Evolutionary conservation across 1,140 invertebrate genomes (phyloP).

Genomic region (Metopolophium dirhodum): DNA sequence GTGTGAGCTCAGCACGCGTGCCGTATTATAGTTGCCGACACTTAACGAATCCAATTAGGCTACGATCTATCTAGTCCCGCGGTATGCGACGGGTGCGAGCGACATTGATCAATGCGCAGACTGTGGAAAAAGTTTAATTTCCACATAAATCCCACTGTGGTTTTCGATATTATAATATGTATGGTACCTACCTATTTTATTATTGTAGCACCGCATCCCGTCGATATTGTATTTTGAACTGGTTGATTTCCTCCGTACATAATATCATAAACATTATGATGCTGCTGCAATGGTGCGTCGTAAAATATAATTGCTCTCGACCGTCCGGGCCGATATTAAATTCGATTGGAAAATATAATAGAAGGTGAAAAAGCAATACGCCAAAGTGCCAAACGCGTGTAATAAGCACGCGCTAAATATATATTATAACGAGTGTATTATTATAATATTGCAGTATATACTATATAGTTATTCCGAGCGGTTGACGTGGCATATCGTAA

Average conservation of each 20-base stretch:
- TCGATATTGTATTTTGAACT: not conserved
- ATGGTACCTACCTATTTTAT: not conserved
- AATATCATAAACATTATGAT: not conserved
- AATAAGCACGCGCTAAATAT: not conserved
- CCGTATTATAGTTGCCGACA: not conserved
- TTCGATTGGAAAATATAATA: not conserved
- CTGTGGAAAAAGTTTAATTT: not conserved
- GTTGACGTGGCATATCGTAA: conserved; percentile 26
- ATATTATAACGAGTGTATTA: not conserved
- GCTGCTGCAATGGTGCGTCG: not conserved
- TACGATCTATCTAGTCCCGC: not conserved
- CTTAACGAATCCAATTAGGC: conserved; percentile 45
- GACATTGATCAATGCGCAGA: not conserved
- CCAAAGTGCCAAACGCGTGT: not conserved
- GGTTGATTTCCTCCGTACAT: not conserved
- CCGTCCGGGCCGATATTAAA: not conserved
- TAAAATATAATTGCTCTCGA: not conserved
- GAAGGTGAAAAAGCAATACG: not conserved
- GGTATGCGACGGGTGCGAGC: not conserved
- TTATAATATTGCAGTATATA: not conserved
- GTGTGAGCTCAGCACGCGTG: conserved; percentile 4
- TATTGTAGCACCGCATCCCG: not conserved
- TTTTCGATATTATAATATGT: not conserved
- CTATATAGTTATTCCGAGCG: not conserved
- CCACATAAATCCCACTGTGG: not conserved